phyloP scores from a whole-genome alignment of 2,888 invertebrate genomes.

The Scrobipalpa atriplicella region DNA sequence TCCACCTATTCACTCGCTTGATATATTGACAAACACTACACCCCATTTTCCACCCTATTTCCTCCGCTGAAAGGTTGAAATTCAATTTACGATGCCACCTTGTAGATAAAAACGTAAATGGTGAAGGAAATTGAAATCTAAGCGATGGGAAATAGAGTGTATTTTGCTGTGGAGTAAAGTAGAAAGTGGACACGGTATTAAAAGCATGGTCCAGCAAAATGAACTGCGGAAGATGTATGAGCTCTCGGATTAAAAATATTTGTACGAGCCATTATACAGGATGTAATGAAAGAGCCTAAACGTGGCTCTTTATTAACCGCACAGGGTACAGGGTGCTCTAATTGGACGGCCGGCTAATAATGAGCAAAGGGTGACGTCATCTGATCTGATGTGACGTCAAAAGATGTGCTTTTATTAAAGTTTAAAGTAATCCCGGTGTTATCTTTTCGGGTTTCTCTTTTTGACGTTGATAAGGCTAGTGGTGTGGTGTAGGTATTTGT shows the following conservation, averaged over 20 bases:
- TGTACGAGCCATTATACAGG: slow-evolving; percentile 80
- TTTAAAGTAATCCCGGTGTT: slow-evolving; percentile 18
- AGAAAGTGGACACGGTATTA: slow-evolving; percentile 51
- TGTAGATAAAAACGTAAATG: slow-evolving; percentile 20
- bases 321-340: slow-evolving; percentile 55
- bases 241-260: slow-evolving; percentile 81
- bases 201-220: slow-evolving; percentile 73
- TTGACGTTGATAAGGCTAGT: slow-evolving; percentile 18
- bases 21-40: slow-evolving; percentile 39
- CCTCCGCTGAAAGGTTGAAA: slow-evolving; percentile 21
- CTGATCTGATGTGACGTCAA: slow-evolving; percentile 32
- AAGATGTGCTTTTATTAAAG: slow-evolving; percentile 34
- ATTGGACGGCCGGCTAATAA: slow-evolving; percentile 39
- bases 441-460: slow-evolving; percentile 16
- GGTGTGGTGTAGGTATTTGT: neutral
- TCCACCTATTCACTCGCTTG: slow-evolving; percentile 56
- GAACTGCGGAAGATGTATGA: slow-evolving; percentile 81
- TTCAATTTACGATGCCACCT: slow-evolving; percentile 9
- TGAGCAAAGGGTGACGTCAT: slow-evolving; percentile 60
- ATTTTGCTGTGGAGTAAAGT: slow-evolving; percentile 37
- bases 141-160: slow-evolving; percentile 36
- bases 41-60: slow-evolving; percentile 38
- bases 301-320: slow-evolving; percentile 77
- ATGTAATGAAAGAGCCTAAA: slow-evolving; percentile 77
- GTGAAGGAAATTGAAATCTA: slow-evolving; percentile 38